Evolutionary conservation across 2,888 invertebrate species (phyloP), one percentile per base, ranked within the genome.

Genomic region (Eupeodes luniger): DNA sequence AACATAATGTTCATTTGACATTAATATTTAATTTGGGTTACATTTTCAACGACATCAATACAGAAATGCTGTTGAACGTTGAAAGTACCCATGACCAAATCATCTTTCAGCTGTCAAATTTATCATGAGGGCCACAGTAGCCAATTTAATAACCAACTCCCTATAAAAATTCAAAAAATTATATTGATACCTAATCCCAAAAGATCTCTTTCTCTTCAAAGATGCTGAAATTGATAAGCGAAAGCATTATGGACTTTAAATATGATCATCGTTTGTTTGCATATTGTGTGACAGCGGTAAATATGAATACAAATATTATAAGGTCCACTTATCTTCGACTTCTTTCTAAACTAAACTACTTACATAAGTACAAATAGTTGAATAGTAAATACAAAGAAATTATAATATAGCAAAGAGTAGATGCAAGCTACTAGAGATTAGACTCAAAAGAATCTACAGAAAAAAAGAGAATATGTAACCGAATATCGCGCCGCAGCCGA

Each of bases 271-370:
- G 40, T 40, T 67, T 55, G 66, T 82, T 86, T 89, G 75, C 66
- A 49, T 75, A 85, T 86, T 79, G 75, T 86, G 74, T 79, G 77
- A 80, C 83, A 90, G 85, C 89, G 82, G 89, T 89, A 85, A 89
- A 90, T 81, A 84, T 84, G 72, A 89, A 82, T 66, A 74, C 67
- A 40, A 89, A 83, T 85, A 51, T 53, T 70, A 40, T 40, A 81
- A 66, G 53, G 53, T 70, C 53, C 40, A 14, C 40, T 4, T 40
- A 40, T 53, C 47, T 61, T 34, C 27, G 27, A 14, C 66, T 40
- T 64, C 47, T 40, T 67, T n/a, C 27, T 7, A 57, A 14, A 49
- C 40, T 27, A 44, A 53, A 47, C 40, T 59, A 34, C 34, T 14
- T 64, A 34, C 34, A 11, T 64, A 11, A 11, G 14, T 51, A n/a